Evolutionary conservation across 1,140 invertebrate genomes (phyloP).

Genomic region (Laupala kohalensis): DNA sequence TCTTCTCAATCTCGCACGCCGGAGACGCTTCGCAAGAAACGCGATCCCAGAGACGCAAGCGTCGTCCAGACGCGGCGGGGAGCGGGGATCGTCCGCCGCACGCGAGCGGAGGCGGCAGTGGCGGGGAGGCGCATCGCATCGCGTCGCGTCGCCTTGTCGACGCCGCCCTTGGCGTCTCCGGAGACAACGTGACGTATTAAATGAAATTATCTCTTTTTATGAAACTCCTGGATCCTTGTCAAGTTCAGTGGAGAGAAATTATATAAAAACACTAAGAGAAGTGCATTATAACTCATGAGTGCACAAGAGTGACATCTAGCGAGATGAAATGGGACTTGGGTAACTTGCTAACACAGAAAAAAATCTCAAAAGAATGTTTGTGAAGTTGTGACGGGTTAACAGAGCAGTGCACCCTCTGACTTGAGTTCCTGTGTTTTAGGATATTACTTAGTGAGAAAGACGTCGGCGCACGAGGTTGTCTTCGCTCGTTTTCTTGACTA

Average conservation of each 20-base stretch:
- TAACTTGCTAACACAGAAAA: not conserved
- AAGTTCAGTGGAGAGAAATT: not conserved
- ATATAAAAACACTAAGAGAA: not conserved
- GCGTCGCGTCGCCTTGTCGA: no score
- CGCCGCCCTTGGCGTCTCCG: not conserved
- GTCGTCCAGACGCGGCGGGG: not conserved
- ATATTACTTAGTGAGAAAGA: not conserved
- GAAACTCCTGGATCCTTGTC: not conserved
- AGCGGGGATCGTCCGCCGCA: not conserved
- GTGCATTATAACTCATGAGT: not conserved
- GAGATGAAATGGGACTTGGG: not conserved
- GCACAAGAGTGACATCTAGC: not conserved
- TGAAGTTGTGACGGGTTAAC: not conserved
- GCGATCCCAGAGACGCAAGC: not conserved
- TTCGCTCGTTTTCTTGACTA: no score
- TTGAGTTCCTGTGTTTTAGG: not conserved
- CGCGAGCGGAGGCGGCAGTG: not conserved
- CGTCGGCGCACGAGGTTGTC: no score
- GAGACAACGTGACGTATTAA: not conserved
- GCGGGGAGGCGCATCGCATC: not conserved
- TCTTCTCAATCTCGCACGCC: not conserved
- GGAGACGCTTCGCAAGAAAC: not conserved
- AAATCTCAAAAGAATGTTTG: not conserved
- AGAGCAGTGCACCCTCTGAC: not conserved
- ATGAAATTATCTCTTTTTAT: not conserved